These are phyloP conservation scores for Momotus momota DNA, from an alignment of 2,797 vertebrate species.

Conservation along the genomic window DNA sequence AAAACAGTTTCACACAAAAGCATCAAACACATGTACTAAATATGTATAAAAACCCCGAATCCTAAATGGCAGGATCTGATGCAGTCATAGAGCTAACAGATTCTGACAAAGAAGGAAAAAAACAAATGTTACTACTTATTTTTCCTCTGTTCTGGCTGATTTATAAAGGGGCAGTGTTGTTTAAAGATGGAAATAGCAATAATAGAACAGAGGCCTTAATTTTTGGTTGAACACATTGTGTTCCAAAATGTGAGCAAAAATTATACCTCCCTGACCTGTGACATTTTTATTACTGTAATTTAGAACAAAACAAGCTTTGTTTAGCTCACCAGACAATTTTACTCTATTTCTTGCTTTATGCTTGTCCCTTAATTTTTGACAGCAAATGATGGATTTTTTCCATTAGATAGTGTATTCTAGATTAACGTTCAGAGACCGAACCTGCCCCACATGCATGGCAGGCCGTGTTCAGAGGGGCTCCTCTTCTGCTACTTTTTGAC, in stretches of 20 bases:
- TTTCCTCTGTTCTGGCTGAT: background rate
- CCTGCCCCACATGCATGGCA: background rate
- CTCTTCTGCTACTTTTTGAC: background rate
- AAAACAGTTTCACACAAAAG: conserved; percentile 41
- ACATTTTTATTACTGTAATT: background rate
- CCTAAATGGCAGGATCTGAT: conserved; percentile 11
- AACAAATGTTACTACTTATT: background rate
- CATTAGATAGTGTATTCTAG: background rate
- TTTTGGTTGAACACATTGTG: conserved; percentile 4
- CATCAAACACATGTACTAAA: conserved; percentile 34
- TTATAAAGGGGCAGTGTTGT: background rate
- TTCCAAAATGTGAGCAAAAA: background rate
- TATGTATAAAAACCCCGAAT: background rate
- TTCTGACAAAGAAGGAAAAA: background rate
- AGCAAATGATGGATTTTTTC: background rate
- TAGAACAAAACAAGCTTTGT: background rate
- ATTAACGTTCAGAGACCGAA: background rate
- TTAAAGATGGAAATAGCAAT: background rate
- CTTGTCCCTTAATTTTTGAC: background rate
- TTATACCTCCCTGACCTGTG: background rate
- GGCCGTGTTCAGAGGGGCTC: background rate
- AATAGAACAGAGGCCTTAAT: background rate
- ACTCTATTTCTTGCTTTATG: background rate
- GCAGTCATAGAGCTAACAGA: background rate
- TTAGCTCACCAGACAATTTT: background rate